Conservation (phyloP, 2,797 vertebrate species). For the Gambusia yucatana region DNA sequence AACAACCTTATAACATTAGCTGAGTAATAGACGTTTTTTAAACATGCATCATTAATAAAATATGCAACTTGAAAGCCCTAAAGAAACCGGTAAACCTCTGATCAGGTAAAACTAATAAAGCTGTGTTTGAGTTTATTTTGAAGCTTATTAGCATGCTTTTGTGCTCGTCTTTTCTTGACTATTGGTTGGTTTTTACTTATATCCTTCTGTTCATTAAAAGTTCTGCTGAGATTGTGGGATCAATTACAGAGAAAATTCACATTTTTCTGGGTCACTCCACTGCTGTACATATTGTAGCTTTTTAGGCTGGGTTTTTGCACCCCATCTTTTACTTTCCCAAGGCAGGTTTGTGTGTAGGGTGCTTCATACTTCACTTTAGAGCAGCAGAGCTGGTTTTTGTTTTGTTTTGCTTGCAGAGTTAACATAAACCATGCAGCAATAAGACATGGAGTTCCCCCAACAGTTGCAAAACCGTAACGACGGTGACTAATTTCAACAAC, state of each 20-base stretch:
- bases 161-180: constrained; percentile 65
- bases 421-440: constrained; percentile 64
- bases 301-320: constrained; percentile 54
- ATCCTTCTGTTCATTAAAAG: constrained; percentile 58
- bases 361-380: constrained; percentile 55
- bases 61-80: constrained; percentile 67
- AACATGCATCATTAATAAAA: constrained; percentile 30
- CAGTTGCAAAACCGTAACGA: constrained; percentile 18
- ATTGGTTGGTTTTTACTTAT: constrained; percentile 70
- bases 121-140: constrained; percentile 68
- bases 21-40: constrained; percentile 16
- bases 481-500: not conserved
- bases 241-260: constrained; percentile 31
- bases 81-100: constrained; percentile 51
- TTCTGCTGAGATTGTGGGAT: constrained; percentile 26
- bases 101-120: constrained; percentile 69
- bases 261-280: constrained; percentile 42
- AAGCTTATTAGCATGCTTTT: constrained; percentile 76
- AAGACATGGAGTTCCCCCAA: constrained; percentile 28
- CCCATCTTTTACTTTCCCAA: constrained; percentile 48
- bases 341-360: constrained; percentile 46
- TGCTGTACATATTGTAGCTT: constrained; percentile 74
- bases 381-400: constrained; percentile 38
- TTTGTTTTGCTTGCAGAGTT: constrained; percentile 18
- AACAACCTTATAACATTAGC: constrained; percentile 5